Conservation (phyloP, 2,888 invertebrate genomes). For the Dascillus cervinus region DNA sequence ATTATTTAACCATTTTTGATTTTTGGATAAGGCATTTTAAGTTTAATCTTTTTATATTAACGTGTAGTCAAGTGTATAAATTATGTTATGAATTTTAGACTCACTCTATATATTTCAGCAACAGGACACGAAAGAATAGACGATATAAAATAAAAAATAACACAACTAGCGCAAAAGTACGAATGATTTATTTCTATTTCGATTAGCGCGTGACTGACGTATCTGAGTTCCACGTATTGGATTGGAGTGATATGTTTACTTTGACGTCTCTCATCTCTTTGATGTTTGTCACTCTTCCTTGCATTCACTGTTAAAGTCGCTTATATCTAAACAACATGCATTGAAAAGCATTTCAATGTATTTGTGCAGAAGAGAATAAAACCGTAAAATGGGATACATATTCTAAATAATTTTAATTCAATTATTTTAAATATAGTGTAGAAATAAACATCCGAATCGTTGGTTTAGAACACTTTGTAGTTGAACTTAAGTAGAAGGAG, state of each 20-base stretch:
- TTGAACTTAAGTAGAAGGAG: conserved; percentile 18
- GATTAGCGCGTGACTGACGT: conserved; percentile 9
- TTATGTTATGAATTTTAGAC: no score
- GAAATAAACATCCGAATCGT: conserved; percentile 11
- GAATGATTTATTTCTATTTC: conserved; percentile 14
- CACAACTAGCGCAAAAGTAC: background rate
- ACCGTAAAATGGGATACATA: no score
- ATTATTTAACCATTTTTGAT: no score
- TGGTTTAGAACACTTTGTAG: conserved; percentile 14
- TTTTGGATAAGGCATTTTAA: no score
- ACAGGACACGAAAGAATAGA: no score
- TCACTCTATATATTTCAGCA: no score
- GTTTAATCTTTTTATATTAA: no score
- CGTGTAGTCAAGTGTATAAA: no score
- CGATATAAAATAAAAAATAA: no score
- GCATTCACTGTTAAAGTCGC: conserved; percentile 12
- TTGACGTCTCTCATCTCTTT: conserved; percentile 13
- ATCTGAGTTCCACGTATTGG: conserved; percentile 17
- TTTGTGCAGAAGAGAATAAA: no score
- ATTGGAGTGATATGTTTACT: conserved; percentile 21
- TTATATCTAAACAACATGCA: conserved; percentile 15
- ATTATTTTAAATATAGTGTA: conserved; percentile 11
- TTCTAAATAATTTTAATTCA: no score
- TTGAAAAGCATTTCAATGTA: conserved; percentile 10
- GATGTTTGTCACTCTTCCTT: conserved; percentile 16